phyloP scores from a whole-genome alignment of 2,888 invertebrate genomes.

The Marronus borbonicus region DNA sequence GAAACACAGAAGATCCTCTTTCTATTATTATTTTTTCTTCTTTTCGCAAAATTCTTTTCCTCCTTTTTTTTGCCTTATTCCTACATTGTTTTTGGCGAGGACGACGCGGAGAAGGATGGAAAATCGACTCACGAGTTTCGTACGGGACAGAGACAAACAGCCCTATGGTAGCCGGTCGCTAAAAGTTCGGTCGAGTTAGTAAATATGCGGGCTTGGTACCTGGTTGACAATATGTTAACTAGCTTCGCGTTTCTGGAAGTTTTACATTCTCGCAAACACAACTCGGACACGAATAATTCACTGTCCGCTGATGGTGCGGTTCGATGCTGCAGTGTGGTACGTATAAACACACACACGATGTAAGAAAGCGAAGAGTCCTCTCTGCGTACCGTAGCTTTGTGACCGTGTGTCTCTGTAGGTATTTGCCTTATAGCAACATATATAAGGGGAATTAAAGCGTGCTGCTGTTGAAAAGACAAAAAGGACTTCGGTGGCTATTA shows the following conservation, averaged over 20 bases:
- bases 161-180: conserved; percentile 42
- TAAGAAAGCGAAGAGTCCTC: not conserved
- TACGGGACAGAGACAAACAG: conserved; percentile 27
- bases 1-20: conserved; percentile 36
- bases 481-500: conserved; percentile 59
- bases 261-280: conserved; percentile 68
- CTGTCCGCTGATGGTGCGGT: conserved; percentile 49
- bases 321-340: not conserved
- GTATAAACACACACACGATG: not conserved
- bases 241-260: conserved; percentile 64
- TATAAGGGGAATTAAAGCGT: conserved; percentile 6
- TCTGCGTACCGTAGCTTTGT: too few relatives aligned
- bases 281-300: conserved; percentile 69
- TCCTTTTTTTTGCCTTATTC: conserved; percentile 16
- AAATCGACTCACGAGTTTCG: not conserved
- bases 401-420: not conserved
- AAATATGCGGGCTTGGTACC: conserved; percentile 67
- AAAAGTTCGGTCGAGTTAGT: conserved; percentile 61
- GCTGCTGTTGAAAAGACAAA: conserved; percentile 61
- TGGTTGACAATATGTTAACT: conserved; percentile 69
- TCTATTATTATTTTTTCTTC: conserved; percentile 26
- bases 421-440: not conserved
- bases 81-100: conserved; percentile 14
- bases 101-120: conserved; percentile 43
- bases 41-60: not conserved